Evolutionary conservation across 2,888 invertebrate genomes (phyloP), one percentile per base, ranked within the genome.

Genomic region (Unio delphinus): DNA sequence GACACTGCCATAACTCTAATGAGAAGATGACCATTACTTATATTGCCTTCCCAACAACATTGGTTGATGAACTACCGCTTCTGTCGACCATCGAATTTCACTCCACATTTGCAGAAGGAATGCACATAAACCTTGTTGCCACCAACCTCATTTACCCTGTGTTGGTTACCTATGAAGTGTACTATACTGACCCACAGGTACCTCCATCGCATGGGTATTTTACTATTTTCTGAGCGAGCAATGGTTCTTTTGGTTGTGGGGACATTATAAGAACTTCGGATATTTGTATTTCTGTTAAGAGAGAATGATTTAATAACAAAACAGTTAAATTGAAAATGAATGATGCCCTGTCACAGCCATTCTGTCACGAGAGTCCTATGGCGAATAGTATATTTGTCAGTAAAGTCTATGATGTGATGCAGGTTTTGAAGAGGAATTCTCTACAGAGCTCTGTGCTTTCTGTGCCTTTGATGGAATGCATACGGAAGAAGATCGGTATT

Each of bases 1-100:
- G 90, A 92, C 5, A 95, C 95, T 0, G 92, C 93, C 0, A 90
- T 94, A 17, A 91, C 92, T 71, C 89, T 93, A n/a, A 91, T 0
- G 89, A 91, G 76, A 91, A 92, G 68, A 80, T 89, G 7, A 91
- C 92, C 3, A 83, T 94, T 1, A 93, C 91, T 20, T 93, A 94
- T 80, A 88, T 95, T 15, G 89, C 94, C 2, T 94, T 92, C 80
- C 92, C 94, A 0, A 92, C 94, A 0, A 94, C 74, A 5, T 75
- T 70, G 75, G 66, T 64, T 30, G 69, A 73, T 55, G 55, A 70
- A 55, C 61, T 75, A 45, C 76, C 76, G 4, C 65, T 76, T 3
- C 64, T 69, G 63, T 61, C 72, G 4, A 70, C 76, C 18, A 64
- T 76, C 18, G 74, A 74, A 62, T 72, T 74, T 55, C 76, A 76